Conservation (phyloP, 2,797 vertebrate genomes). For the Manis pentadactyla region DNA sequence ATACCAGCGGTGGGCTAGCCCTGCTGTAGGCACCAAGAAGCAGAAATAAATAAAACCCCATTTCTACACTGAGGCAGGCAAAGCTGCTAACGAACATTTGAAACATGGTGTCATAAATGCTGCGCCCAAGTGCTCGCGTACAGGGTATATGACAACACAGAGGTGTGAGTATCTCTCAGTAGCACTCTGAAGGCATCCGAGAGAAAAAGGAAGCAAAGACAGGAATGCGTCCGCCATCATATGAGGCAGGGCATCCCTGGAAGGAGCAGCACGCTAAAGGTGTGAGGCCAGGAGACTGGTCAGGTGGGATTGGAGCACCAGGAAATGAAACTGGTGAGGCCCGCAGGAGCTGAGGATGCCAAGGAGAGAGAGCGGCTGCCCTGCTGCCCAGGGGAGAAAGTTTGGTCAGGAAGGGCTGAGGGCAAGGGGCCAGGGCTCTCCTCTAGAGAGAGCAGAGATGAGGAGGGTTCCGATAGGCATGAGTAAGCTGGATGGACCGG, state of each 20-base stretch:
- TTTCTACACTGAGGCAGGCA: not conserved
- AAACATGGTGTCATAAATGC: not conserved
- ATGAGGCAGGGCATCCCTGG: not conserved
- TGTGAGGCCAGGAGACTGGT: fast-evolving
- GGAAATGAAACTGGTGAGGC: not conserved
- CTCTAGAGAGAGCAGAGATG: not conserved
- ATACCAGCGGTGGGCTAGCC: not conserved
- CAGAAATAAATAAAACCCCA: not conserved
- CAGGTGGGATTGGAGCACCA: fast-evolving
- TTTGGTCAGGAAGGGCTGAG: not conserved
- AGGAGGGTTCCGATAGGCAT: fast-evolving
- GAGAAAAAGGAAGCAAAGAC: not conserved
- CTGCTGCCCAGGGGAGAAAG: not conserved
- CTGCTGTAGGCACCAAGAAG: fast-evolving
- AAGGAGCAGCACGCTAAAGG: too few relatives aligned
- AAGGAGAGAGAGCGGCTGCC: too few relatives aligned
- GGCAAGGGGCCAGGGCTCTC: not conserved
- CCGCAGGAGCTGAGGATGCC: not conserved
- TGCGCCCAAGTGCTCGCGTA: not conserved
- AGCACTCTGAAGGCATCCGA: not conserved
- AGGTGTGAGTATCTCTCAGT: not conserved
- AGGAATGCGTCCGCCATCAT: fast-evolving
- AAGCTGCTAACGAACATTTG: fast-evolving
- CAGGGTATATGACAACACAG: too few relatives aligned
- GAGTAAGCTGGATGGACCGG: fast-evolving